Evolutionary conservation across 1,140 invertebrate species (phyloP).

Genomic region (Drosophila virilis): DNA sequence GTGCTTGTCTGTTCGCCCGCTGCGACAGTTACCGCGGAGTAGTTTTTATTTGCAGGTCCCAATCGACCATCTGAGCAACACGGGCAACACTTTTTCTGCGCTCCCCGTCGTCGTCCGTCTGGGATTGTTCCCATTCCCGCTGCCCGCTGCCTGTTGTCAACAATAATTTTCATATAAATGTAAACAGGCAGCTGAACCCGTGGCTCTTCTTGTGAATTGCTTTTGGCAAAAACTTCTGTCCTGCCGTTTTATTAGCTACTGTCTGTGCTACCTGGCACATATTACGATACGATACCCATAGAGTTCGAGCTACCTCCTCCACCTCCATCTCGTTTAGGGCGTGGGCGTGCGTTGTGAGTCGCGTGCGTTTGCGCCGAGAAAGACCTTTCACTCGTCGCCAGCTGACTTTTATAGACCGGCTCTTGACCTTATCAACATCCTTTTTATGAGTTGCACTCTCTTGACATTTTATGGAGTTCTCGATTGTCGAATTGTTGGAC

Average conservation of each 20-base stretch:
- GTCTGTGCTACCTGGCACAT: constrained; percentile 47
- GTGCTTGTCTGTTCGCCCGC: constrained; percentile 67
- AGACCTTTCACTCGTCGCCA: constrained; percentile 40
- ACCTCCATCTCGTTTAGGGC: background rate
- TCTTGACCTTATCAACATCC: constrained; percentile 79
- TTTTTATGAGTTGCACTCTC: constrained; percentile 64
- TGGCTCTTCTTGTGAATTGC: constrained; percentile 46
- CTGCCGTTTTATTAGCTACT: constrained; percentile 78
- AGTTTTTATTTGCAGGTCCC: constrained; percentile 14
- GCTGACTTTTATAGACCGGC: constrained; percentile 75
- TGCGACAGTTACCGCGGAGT: constrained; percentile 44
- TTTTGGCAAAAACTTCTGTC: constrained; percentile 33
- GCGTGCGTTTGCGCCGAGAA: constrained; percentile 42
- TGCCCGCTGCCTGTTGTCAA: constrained; percentile 35
- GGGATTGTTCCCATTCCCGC: background rate
- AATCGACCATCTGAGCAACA: constrained; percentile 28
- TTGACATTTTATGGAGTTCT: constrained; percentile 70
- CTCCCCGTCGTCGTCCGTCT: constrained; percentile 19
- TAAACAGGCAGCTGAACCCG: constrained; percentile 59
- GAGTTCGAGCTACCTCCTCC: too few relatives aligned
- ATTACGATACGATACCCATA: constrained; percentile 1
- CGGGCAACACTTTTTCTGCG: constrained; percentile 36
- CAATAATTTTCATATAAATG: constrained; percentile 65
- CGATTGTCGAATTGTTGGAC: constrained; percentile 19
- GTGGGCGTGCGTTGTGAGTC: constrained; percentile 56